phyloP scores from a whole-genome alignment of 2,797 vertebrate species.

The Clarias platycephalus region DNA sequence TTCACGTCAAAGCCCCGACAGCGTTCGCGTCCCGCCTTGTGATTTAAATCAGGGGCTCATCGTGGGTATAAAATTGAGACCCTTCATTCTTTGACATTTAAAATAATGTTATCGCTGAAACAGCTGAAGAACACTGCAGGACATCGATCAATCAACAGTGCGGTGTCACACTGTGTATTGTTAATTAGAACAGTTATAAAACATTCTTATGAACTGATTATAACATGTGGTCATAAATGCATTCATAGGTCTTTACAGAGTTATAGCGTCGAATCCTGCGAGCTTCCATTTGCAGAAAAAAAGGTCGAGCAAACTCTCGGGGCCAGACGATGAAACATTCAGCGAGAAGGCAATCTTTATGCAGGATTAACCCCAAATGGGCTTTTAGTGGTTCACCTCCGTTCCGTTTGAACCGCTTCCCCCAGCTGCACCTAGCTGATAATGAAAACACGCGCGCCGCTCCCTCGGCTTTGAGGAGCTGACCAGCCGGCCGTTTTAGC shows the following conservation, averaged over 20 bases:
- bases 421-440: slow-evolving; percentile 53
- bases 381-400: slow-evolving; percentile 49
- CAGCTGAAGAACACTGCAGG: too few species aligned
- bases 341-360: slow-evolving; percentile 48
- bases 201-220: neutral
- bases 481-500: slow-evolving; percentile 51
- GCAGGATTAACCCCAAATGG: slow-evolving; percentile 58
- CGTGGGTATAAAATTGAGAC: too few species aligned
- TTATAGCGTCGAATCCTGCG: neutral
- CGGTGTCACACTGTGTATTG: too few species aligned
- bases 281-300: neutral
- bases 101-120: too few species aligned
- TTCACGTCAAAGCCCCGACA: too few species aligned
- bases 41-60: too few species aligned
- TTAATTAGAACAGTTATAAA: neutral
- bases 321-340: slow-evolving; percentile 47
- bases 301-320: slow-evolving; percentile 43
- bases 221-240: neutral
- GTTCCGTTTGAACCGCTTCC: slow-evolving; percentile 59
- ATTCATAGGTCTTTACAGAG: neutral
- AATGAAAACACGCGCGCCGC: slow-evolving; percentile 36
- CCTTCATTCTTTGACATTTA: too few species aligned
- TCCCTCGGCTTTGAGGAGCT: slow-evolving; percentile 50
- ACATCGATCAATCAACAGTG: too few species aligned
- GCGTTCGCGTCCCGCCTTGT: too few species aligned